Percentiles rank a stretch among this genome's conserved stretches.
These are phyloP conservation scores for Ibidorhyncha struthersii DNA, from an alignment of 2,113 vertebrate species.

Conservation along the genomic window DNA sequence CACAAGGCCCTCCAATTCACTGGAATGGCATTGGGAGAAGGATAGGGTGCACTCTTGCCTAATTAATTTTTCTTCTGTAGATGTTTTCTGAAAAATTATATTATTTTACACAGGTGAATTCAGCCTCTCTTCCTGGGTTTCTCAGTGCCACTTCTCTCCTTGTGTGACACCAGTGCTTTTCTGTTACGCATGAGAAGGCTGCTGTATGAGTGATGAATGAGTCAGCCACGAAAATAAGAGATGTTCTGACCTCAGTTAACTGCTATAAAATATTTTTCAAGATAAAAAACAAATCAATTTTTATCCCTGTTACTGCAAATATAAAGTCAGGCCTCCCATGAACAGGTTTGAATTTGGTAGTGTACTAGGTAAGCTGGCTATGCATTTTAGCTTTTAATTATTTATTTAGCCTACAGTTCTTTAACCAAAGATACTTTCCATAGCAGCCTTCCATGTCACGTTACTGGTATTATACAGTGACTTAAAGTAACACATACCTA, in stretches of 20 bases:
- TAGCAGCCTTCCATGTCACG: neutral
- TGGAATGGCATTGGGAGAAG: neutral
- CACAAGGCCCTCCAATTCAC: neutral
- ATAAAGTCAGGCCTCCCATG: neutral
- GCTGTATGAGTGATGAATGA: neutral
- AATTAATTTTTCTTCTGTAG: neutral
- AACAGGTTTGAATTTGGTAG: neutral
- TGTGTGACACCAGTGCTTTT: neutral
- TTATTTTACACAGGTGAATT: neutral
- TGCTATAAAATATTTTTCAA: neutral
- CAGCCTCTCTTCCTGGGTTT: neutral
- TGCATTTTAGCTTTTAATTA: neutral
- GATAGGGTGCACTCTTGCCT: neutral
- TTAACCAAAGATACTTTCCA: constrained; percentile 11
- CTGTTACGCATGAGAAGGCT: neutral
- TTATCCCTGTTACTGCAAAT: neutral
- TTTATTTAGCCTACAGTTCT: neutral
- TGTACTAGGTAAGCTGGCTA: neutral
- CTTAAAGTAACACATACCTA: constrained; percentile 6
- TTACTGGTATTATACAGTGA: neutral
- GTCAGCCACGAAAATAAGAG: constrained; percentile 24
- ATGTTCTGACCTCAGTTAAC: constrained; percentile 14
- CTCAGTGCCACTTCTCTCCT: neutral
- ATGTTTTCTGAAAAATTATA: neutral
- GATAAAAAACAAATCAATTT: neutral